Evolutionary conservation across 1,140 invertebrate species (phyloP), one percentile per base, ranked within the genome.

Genomic region (Yoshiicerus persimilis): DNA sequence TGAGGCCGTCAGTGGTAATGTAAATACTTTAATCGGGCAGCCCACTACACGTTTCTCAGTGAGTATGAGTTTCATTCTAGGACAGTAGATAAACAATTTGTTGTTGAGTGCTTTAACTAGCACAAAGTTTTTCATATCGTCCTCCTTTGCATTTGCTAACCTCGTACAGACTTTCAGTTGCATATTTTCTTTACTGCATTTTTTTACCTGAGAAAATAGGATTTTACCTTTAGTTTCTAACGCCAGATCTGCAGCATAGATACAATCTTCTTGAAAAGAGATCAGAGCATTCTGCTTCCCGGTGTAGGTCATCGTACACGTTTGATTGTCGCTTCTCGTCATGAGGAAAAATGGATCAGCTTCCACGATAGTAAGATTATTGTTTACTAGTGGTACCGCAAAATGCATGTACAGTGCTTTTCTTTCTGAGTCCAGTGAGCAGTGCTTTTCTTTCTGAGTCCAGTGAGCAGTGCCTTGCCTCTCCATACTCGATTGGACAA

Each of bases 21-120:
- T 87, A 39, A 88, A 88, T 8, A 88, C 64, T 1, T 86, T n/a
- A 11, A 87, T 80, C n/a, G 89, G 87, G 41, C 89, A 90, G 13
- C 25, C 25, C 20, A 66, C 62, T 25, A 23, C n/a, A 23, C 62
- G 20, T 4, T 25, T 66, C 2, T n/a, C n/a, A n/a, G n/a, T n/a
- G n/a, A n/a, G n/a, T n/a, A n/a, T n/a, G n/a, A n/a, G n/a, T n/a
- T n/a, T n/a, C 39, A 70, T 11, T 34, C 56, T 25, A 2, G 34
- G 32, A 27, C 84, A 85, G 23, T 86, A 88, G n/a, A n/a, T n/a
- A n/a, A n/a, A n/a, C n/a, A n/a, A n/a, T n/a, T n/a, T n/a, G n/a
- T n/a, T 75, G 9, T 88, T 36, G 23, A 47, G 70, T 9, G 36
- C 64, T 25, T 85, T 88, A 1, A 85, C 34, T 41, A 66, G 87